Evolutionary conservation across 1,140 invertebrate species (phyloP).

Genomic region (Colletes latitarsis): DNA sequence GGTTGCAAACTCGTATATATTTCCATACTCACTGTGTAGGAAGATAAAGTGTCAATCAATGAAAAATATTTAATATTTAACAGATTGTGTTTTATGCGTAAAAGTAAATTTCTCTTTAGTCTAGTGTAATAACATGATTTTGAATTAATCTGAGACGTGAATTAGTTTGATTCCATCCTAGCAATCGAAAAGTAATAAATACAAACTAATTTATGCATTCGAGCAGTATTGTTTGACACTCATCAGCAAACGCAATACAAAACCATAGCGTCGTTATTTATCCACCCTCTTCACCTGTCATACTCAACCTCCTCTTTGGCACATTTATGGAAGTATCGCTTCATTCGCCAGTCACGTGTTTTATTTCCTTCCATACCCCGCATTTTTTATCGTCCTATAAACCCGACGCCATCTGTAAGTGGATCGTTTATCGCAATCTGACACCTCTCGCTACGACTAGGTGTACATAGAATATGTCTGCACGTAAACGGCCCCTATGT

Average conservation of each 20-base stretch:
- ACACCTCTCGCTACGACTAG: conserved; percentile 27
- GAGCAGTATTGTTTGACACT: not conserved
- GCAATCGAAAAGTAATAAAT: no score
- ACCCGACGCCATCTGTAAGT: conserved; percentile 29
- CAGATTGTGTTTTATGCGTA: no score
- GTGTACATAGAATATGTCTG: conserved; percentile 37
- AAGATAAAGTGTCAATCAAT: no score
- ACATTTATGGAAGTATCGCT: conserved; percentile 12
- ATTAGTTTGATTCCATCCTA: no score
- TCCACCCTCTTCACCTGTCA: not conserved
- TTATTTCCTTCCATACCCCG: not conserved
- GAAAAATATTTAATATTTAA: no score
- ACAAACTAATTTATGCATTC: not conserved
- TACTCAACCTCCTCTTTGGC: not conserved
- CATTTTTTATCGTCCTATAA: conserved; percentile 34
- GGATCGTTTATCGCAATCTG: conserved; percentile 43
- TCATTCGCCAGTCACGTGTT: not conserved
- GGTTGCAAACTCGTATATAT: no score
- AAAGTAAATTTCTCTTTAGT: no score
- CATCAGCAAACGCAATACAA: not conserved
- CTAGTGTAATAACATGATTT: no score
- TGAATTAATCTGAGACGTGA: no score
- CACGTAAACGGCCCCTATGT: conserved; percentile 39
- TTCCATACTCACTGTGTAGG: no score
- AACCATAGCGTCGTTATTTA: not conserved